A percentile compares a stretch with the other conserved stretches of the same genome.
phyloP scores from a whole-genome alignment of 2,797 vertebrate species.

The Malurus splendens region DNA sequence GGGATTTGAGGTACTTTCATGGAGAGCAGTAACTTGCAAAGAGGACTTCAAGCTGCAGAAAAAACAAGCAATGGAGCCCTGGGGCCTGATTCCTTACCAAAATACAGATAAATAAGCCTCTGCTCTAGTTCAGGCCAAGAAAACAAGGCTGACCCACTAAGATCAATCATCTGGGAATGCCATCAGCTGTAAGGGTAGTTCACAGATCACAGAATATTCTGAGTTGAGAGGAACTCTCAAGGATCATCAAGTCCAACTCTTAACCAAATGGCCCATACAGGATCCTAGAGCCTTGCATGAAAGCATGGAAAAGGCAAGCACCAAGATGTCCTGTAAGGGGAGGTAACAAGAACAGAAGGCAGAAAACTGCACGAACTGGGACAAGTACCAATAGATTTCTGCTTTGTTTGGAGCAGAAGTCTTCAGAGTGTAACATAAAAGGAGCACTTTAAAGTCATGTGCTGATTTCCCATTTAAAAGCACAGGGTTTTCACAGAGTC shows the following conservation, averaged over 20 bases:
- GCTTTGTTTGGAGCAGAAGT: neutral
- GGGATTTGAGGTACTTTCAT: neutral
- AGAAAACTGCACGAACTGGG: neutral
- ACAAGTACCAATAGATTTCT: neutral
- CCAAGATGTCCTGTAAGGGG: neutral
- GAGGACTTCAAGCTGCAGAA: neutral
- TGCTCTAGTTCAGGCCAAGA: neutral
- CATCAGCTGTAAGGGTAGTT: neutral
- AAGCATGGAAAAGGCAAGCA: neutral
- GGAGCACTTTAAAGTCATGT: neutral
- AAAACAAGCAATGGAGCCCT: neutral
- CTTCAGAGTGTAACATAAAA: neutral
- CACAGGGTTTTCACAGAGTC: neutral
- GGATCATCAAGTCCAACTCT: neutral
- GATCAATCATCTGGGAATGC: neutral
- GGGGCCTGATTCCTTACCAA: neutral
- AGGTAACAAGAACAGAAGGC: neutral
- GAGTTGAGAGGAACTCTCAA: neutral
- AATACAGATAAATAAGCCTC: neutral
- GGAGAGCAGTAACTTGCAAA: neutral
- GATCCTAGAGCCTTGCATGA: neutral
- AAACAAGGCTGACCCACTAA: neutral
- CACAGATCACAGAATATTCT: neutral
- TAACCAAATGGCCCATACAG: neutral
- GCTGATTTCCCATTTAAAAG: neutral